These are phyloP conservation scores for Nicator chloris DNA, from an alignment of 2,113 vertebrate genomes.

Conservation along the genomic window DNA sequence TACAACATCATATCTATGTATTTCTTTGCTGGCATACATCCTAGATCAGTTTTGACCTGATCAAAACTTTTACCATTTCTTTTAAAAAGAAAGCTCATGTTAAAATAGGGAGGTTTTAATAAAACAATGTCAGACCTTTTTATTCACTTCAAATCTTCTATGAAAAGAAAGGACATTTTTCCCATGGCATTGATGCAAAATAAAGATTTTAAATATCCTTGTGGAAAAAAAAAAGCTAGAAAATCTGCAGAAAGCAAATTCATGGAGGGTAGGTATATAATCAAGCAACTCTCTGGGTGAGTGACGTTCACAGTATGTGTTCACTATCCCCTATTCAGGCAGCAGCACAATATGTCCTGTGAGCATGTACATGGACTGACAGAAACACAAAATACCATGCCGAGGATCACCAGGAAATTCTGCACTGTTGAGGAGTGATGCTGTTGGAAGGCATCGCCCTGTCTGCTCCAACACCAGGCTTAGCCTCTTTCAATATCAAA, in stretches of 20 bases:
- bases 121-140: not conserved
- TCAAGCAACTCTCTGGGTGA: not conserved
- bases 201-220: not conserved
- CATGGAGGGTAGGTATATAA: not conserved
- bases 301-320: not conserved
- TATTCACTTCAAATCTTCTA: not conserved
- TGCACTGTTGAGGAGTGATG: not conserved
- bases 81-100: not conserved
- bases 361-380: not conserved
- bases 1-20: not conserved
- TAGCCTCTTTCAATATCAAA: not conserved
- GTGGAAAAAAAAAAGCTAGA: not conserved
- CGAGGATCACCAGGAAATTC: not conserved
- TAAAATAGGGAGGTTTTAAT: not conserved
- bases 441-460: not conserved
- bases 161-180: not conserved
- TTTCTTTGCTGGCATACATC: not conserved
- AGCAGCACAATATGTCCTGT: not conserved
- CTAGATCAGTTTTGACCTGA: not conserved
- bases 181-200: not conserved
- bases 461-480: not conserved
- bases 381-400: not conserved
- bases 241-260: not conserved
- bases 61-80: not conserved
- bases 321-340: not conserved